Conservation (phyloP, 2,113 vertebrate species). For the Semnornis frantzii region DNA sequence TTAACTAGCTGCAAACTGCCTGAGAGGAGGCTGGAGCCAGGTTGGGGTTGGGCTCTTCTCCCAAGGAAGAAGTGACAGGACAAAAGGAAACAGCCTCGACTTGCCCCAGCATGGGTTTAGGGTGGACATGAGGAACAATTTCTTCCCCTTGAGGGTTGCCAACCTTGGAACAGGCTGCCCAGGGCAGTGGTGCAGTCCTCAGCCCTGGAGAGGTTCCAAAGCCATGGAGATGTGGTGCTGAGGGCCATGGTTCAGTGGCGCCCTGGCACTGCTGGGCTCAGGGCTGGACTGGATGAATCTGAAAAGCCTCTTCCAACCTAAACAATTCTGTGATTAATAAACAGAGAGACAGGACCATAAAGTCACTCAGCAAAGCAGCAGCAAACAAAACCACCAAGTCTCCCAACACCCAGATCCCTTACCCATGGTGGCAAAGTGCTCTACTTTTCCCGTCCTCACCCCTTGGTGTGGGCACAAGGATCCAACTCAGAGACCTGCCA, state of each 20-base stretch:
- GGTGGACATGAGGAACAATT: neutral
- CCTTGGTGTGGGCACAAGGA: fast-evolving
- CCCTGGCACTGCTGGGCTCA: too few relatives aligned
- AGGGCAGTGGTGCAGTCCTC: too few relatives aligned
- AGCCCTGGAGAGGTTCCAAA: too few relatives aligned
- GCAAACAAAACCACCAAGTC: neutral
- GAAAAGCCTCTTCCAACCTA: too few relatives aligned
- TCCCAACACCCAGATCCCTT: neutral
- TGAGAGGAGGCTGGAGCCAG: neutral
- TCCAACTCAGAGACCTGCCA: neutral
- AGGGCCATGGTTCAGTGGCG: too few relatives aligned
- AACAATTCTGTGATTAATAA: too few relatives aligned
- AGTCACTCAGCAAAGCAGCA: neutral
- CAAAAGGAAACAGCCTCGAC: neutral
- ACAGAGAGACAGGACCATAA: neutral
- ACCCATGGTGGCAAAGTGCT: neutral
- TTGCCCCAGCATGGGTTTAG: neutral
- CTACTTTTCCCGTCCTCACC: neutral
- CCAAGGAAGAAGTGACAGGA: neutral
- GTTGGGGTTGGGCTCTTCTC: neutral
- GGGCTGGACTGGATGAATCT: too few relatives aligned
- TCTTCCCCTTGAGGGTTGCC: neutral
- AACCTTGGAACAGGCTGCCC: too few relatives aligned
- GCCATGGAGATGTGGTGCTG: too few relatives aligned
- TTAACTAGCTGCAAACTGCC: neutral